Evolutionary conservation across 2,888 invertebrate species (phyloP).

Genomic region (Camponotus fellah): DNA sequence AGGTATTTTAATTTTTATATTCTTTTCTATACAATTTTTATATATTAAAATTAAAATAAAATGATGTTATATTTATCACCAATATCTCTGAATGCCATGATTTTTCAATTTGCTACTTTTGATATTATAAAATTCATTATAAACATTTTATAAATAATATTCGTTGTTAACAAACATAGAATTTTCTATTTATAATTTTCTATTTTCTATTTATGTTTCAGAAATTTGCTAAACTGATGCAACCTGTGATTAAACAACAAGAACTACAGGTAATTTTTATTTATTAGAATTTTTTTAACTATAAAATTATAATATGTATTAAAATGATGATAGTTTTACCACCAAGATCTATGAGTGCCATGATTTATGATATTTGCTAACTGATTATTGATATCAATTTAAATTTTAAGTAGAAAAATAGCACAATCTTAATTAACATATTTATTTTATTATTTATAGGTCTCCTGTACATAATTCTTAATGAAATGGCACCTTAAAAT

Average conservation of each 20-base stretch:
- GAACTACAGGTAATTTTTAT: slow-evolving; percentile 6
- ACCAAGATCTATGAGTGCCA: slow-evolving; percentile 28
- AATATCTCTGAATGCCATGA: slow-evolving; percentile 27
- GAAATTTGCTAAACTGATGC: neutral
- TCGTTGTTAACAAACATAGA: neutral
- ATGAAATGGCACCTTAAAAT: neutral
- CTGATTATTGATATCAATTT: neutral
- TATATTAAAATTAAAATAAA: neutral
- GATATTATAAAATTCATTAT: neutral
- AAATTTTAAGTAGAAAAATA: neutral
- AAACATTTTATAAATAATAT: neutral
- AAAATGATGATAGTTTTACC: slow-evolving; percentile 6
- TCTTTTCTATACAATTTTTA: neutral
- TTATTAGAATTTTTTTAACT: neutral
- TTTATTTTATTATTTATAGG: neutral
- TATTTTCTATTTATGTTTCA: slow-evolving; percentile 9
- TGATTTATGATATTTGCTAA: slow-evolving; percentile 30
- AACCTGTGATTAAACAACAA: neutral
- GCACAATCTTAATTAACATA: neutral
- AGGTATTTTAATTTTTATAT: slow-evolving; percentile 15
- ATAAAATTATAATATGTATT: neutral
- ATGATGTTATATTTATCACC: neutral
- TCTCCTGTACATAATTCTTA: neutral
- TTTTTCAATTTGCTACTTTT: slow-evolving; percentile 25
- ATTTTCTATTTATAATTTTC: no score